phyloP scores from a whole-genome alignment of 2,888 invertebrate genomes.

The Halictus quadricinctus region DNA sequence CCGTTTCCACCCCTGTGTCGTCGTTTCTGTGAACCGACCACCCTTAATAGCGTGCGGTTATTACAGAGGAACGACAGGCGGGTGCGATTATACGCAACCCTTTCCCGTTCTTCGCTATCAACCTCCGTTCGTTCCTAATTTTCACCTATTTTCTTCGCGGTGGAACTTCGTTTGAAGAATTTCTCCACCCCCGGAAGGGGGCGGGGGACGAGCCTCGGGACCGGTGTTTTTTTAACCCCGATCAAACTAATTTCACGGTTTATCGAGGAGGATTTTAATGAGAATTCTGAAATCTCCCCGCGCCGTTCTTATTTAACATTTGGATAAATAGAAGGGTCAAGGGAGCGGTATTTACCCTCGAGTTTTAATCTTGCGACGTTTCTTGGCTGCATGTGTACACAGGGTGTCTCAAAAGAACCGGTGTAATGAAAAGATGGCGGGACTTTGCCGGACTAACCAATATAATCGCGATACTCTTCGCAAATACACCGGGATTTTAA shows the following conservation, averaged over 20 bases:
- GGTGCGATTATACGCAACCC: slow-evolving; percentile 58
- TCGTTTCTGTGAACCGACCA: slow-evolving; percentile 32
- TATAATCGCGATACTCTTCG: not conserved
- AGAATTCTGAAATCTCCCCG: not conserved
- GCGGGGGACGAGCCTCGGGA: not conserved
- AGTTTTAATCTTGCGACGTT: not conserved
- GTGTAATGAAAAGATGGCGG: not conserved
- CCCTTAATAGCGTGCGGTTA: slow-evolving; percentile 59
- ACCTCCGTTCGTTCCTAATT: slow-evolving; percentile 50
- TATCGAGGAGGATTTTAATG: slow-evolving; percentile 7
- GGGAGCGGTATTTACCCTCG: not conserved
- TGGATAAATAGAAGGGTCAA: not conserved
- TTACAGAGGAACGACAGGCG: slow-evolving; percentile 55
- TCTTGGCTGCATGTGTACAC: not conserved
- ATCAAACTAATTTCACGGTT: not conserved
- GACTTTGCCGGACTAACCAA: not conserved
- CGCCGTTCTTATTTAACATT: not conserved
- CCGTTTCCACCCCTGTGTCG: not conserved
- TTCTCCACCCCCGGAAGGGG: not conserved
- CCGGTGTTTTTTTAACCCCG: not conserved
- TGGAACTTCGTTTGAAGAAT: slow-evolving; percentile 18
- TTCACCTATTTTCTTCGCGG: slow-evolving; percentile 37
- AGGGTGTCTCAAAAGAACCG: slow-evolving; percentile 1
- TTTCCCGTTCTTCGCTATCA: slow-evolving; percentile 27
- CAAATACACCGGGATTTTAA: not conserved